Percentiles rank a stretch among this genome's conserved stretches.
These are phyloP conservation scores for Mycetomoellerius zeteki DNA, from an alignment of 1,140 invertebrate species.

Conservation along the genomic window DNA sequence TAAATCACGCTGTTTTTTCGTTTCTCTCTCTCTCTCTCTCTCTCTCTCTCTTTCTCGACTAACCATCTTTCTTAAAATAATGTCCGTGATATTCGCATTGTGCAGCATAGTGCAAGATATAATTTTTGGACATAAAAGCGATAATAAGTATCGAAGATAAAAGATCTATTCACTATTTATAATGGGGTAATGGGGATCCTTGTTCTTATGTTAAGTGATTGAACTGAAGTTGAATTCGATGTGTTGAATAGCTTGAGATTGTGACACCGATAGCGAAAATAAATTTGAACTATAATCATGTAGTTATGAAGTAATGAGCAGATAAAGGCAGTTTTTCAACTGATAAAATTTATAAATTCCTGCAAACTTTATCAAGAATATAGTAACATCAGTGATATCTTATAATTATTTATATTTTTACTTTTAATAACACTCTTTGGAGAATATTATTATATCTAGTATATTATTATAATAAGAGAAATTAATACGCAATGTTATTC, in stretches of 20 bases:
- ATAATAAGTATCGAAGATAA: conserved; percentile 50
- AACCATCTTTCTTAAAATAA: conserved; percentile 20
- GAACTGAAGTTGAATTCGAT: conserved; percentile 68
- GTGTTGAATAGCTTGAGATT: conserved; percentile 64
- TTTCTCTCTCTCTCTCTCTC: too few species aligned
- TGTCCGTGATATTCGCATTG: conserved; percentile 52
- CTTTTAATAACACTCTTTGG: not conserved
- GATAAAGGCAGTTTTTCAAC: conserved; percentile 41
- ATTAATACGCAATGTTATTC: conserved; percentile 8
- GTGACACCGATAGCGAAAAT: conserved; percentile 52
- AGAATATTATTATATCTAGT: not conserved
- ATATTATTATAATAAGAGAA: conserved; percentile 13
- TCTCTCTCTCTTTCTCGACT: too few species aligned
- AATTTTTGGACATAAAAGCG: conserved; percentile 33
- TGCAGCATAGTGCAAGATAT: conserved; percentile 58
- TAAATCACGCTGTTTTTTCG: conserved; percentile 12
- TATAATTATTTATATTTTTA: conserved; percentile 33
- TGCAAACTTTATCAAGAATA: conserved; percentile 34
- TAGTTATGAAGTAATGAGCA: conserved; percentile 53
- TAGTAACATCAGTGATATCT: conserved; percentile 48
- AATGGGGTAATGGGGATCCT: conserved; percentile 72
- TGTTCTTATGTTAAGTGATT: conserved; percentile 74
- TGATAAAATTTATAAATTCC: conserved; percentile 29
- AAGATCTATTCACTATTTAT: conserved; percentile 60
- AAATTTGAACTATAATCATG: conserved; percentile 62